These are phyloP conservation scores for Yoshiicerus persimilis DNA, from an alignment of 1,140 invertebrate species.

Conservation along the genomic window DNA sequence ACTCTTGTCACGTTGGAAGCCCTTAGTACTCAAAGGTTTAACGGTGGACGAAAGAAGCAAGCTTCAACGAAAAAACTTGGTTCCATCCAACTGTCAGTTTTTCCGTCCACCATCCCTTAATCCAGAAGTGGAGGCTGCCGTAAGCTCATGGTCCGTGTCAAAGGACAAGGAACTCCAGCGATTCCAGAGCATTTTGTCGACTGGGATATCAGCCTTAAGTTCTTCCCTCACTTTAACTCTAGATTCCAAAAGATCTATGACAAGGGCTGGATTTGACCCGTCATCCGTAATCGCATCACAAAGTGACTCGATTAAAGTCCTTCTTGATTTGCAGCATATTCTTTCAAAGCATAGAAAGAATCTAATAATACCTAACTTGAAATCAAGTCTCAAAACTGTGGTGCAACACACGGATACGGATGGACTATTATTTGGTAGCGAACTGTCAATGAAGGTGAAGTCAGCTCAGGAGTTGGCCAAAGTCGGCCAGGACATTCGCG, in stretches of 20 bases:
- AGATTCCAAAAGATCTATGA: background rate
- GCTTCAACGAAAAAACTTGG: background rate
- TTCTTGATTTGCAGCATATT: background rate
- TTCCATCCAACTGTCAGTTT: background rate
- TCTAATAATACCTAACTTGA: background rate
- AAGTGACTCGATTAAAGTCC: background rate
- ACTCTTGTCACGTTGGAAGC: background rate
- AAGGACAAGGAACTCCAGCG: background rate
- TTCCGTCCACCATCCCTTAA: background rate
- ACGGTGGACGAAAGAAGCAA: background rate
- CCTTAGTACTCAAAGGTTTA: background rate
- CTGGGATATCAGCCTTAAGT: background rate
- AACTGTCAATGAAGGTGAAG: background rate
- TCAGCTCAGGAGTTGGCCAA: background rate
- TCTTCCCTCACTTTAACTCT: background rate
- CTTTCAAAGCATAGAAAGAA: background rate
- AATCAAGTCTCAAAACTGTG: background rate
- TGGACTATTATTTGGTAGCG: background rate
- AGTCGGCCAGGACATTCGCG: background rate
- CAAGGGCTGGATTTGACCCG: background rate
- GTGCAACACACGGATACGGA: background rate
- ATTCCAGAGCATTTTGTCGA: background rate
- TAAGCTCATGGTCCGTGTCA: background rate
- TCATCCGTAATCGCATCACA: background rate
- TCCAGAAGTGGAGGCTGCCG: background rate